Conservation (phyloP, 2,113 vertebrate genomes). For the Addax nasomaculatus region DNA sequence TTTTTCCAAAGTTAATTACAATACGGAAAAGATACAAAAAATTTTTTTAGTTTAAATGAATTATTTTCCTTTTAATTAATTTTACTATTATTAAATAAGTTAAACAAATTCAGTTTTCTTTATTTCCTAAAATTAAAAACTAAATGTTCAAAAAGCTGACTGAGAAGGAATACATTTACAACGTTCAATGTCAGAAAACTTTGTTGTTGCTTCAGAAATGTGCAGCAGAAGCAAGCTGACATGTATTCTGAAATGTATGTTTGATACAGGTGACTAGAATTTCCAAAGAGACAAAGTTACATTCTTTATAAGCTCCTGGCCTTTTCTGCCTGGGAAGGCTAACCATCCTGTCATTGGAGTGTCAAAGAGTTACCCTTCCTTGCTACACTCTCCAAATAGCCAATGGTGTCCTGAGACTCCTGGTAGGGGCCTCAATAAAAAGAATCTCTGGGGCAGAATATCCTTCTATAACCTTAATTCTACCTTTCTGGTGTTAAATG, state of each 20-base stretch:
- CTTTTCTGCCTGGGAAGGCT: neutral
- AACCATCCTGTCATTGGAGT: neutral
- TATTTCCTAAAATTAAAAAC: neutral
- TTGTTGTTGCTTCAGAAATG: neutral
- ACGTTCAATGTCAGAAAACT: neutral
- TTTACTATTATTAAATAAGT: neutral
- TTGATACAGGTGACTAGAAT: neutral
- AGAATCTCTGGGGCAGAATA: neutral
- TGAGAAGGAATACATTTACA: slow-evolving; percentile 3
- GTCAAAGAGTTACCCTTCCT: neutral
- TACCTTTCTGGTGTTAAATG: slow-evolving; percentile 27
- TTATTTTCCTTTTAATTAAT: neutral
- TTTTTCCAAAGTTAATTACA: slow-evolving; percentile 51
- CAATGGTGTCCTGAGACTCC: neutral
- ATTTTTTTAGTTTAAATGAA: neutral
- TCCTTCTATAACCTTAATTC: neutral
- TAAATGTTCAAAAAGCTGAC: neutral
- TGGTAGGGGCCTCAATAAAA: neutral
- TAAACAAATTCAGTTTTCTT: neutral
- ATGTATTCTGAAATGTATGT: neutral
- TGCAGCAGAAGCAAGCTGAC: slow-evolving; percentile 3
- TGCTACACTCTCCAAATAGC: neutral
- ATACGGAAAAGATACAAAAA: neutral
- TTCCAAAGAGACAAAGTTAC: neutral
- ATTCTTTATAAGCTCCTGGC: neutral